Conservation (phyloP, 2,797 vertebrate species). For the Poecilia wingei region DNA sequence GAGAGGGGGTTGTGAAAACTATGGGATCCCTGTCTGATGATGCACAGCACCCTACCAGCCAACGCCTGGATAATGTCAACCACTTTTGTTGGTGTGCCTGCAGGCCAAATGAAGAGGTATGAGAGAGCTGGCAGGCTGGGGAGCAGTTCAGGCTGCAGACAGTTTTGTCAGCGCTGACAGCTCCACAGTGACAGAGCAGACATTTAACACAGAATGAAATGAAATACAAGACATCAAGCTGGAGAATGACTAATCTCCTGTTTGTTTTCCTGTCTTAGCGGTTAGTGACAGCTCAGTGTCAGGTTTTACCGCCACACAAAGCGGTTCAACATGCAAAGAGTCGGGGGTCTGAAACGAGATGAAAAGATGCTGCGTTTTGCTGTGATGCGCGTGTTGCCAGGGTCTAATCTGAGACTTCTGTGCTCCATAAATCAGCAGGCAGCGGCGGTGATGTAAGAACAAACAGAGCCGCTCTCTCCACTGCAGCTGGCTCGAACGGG, state of each 20-base stretch:
- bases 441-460: slow-evolving; percentile 78
- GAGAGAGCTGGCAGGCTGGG: slow-evolving; percentile 59
- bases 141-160: slow-evolving; percentile 60
- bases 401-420: slow-evolving; percentile 79
- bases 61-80: slow-evolving; percentile 71
- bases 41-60: slow-evolving; percentile 50
- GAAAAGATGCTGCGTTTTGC: slow-evolving; percentile 55
- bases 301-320: slow-evolving; percentile 46
- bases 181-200: slow-evolving; percentile 67
- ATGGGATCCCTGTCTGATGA: slow-evolving; percentile 61
- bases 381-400: slow-evolving; percentile 57
- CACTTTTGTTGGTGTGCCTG: slow-evolving; percentile 69
- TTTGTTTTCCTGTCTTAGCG: slow-evolving; percentile 65
- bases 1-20: slow-evolving; percentile 40
- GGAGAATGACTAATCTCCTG: slow-evolving; percentile 72
- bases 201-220: slow-evolving; percentile 74
- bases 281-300: slow-evolving; percentile 70
- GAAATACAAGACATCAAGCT: slow-evolving; percentile 69
- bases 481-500: slow-evolving; percentile 80
- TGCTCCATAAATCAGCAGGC: slow-evolving; percentile 81
- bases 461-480: slow-evolving; percentile 76
- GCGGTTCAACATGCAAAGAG: slow-evolving; percentile 28
- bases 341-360: slow-evolving; percentile 31
- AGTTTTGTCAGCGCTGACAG: slow-evolving; percentile 70
- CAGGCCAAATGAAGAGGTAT: slow-evolving; percentile 67